Base-by-base conservation (phyloP, 2,888 invertebrate species). In the Pegoplata infirma region DNA sequence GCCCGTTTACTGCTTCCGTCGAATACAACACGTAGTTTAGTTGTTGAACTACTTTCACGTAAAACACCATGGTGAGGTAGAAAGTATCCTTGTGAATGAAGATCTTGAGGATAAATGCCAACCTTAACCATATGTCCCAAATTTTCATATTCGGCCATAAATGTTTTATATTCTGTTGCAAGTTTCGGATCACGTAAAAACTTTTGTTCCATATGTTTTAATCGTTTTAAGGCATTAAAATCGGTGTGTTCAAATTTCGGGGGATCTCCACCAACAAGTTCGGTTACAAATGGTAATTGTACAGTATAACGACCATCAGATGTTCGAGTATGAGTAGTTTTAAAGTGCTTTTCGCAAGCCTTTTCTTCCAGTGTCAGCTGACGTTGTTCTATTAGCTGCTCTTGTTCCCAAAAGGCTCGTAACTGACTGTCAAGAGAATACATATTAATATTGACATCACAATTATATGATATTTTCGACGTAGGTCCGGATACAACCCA, bases 31-130 rank as follows among this genome's bases (percentile, higher is more conserved):
- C n/a, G n/a, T n/a, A n/a, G n/a, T n/a, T n/a, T 68, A 2, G 67
- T 75, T 12, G 64, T 59, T 16, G 71, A 71, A 40, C 71, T 76
- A 14, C 71, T 71, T 61, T 47, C 19, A 4, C 71, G 51, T 6
- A 71, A n/a, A n/a, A n/a, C 76, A 16, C 68, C 68, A 32, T 75
- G 68, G 12, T 61, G 68, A 16, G 59, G 61, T 17, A 76, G 14
- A 23, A 69, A 76, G 23, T 66, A 69, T 2, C 58, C 25, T 23
- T 56, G 69, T 40, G 69, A 36, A 14, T 40, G n/a, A n/a, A n/a
- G n/a, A n/a, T n/a, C 28, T 47, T 66, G 16, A n/a, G 69, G 71
- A 28, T 76, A 76, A n/a, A 69, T 64, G 47, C 71, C 76, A 8
- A 76, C 12, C 0, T 59, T 58, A n/a, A 16, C 19, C 69, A 69